Conservation (phyloP, 1,140 invertebrate genomes). For the Solen grandis region DNA sequence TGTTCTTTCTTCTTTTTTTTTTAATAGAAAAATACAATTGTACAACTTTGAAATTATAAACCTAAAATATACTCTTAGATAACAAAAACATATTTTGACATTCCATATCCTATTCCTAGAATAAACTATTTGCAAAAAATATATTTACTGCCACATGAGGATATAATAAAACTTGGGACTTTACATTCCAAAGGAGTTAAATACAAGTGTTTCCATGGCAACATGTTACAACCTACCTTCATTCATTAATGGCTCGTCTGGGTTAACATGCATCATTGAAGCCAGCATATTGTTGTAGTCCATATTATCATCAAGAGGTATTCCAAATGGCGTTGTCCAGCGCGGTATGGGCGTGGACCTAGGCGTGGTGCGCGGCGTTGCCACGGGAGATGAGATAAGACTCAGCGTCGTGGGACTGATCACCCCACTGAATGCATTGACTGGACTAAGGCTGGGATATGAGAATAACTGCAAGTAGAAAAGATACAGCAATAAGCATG, state of each 20-base stretch:
- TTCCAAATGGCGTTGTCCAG: constrained; percentile 91
- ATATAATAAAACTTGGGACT: no score
- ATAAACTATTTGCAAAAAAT: no score
- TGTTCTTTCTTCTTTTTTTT: no score
- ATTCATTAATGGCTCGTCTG: constrained; percentile 73
- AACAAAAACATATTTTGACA: no score
- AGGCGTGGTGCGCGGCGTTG: constrained; percentile 87
- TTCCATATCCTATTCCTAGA: no score
- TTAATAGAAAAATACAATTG: no score
- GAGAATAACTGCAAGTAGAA: constrained; percentile 93
- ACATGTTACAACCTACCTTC: constrained; percentile 67
- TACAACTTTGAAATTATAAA: no score
- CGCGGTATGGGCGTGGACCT: constrained; percentile 85
- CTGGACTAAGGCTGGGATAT: constrained; percentile 89
- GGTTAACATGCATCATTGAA: constrained; percentile 84
- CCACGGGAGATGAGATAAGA: constrained; percentile 90
- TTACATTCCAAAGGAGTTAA: no score
- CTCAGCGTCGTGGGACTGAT: constrained; percentile 95
- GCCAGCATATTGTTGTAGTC: constrained; percentile 93
- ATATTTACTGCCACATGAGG: no score
- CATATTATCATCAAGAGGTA: constrained; percentile 91
- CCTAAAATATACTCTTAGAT: no score
- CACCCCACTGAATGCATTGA: constrained; percentile 87
- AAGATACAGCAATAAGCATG: no score
- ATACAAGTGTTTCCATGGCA: no score